Conservation (phyloP, 2,797 vertebrate genomes). For the Hydrocynus forskahlii region DNA sequence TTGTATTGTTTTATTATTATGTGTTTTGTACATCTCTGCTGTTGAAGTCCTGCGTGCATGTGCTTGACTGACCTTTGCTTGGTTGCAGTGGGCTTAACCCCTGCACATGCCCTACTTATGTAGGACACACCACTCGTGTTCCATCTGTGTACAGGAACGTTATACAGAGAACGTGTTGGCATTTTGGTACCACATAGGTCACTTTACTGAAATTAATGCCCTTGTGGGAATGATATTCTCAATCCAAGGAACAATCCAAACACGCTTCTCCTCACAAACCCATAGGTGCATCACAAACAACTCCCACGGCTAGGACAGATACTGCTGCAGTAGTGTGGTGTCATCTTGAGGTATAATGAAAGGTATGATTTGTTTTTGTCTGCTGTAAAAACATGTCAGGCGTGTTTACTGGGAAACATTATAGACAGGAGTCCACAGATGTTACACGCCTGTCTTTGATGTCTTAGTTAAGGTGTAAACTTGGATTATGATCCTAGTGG, state of each 20-base stretch:
- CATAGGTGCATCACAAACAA: not conserved
- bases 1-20: no score
- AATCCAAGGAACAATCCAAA: not conserved
- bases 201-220: not conserved
- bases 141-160: constrained; percentile 22
- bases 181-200: not conserved
- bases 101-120: constrained; percentile 36
- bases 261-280: not conserved
- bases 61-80: constrained; percentile 52
- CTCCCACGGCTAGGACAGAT: no score
- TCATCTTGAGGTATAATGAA: not conserved
- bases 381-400: not conserved
- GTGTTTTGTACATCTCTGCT: not conserved
- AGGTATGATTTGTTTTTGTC: not conserved
- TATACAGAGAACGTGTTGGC: not conserved
- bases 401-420: not conserved
- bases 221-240: not conserved
- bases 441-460: not conserved
- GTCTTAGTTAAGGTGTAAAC: not conserved
- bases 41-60: not conserved
- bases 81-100: constrained; percentile 51
- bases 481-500: not conserved
- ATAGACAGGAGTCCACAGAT: not conserved
- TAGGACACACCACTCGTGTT: constrained; percentile 33
- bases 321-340: not conserved